phyloP scores from a whole-genome alignment of 2,888 invertebrate species.

The Cistogaster globosa region DNA sequence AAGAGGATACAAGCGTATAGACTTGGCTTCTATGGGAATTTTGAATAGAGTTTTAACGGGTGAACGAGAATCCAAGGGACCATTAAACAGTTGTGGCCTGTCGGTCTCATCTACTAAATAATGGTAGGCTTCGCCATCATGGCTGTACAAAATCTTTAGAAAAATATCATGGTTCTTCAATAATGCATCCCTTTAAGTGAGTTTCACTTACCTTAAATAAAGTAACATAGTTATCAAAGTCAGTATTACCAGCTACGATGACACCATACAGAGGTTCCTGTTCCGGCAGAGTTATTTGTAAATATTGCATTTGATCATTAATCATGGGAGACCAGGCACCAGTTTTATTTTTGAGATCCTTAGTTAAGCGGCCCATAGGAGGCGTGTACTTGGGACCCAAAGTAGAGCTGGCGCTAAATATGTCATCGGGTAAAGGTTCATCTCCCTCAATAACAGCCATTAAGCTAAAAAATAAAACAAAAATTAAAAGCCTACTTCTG shows the following conservation, averaged over 20 bases:
- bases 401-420: conserved; percentile 86
- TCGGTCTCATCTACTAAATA: conserved; percentile 85
- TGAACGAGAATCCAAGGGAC: conserved; percentile 86
- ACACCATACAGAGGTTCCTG: conserved; percentile 90
- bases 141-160: conserved; percentile 85
- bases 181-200: not conserved
- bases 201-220: conserved; percentile 85
- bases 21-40: conserved; percentile 89
- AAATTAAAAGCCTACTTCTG: not conserved
- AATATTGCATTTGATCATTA: conserved; percentile 86
- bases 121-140: conserved; percentile 86
- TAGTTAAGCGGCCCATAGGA: conserved; percentile 84
- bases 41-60: conserved; percentile 87
- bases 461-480: conserved; percentile 74
- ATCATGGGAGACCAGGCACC: conserved; percentile 89
- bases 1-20: conserved; percentile 88
- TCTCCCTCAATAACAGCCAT: conserved; percentile 83
- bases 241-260: conserved; percentile 87
- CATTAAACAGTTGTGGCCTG: conserved; percentile 87
- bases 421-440: conserved; percentile 84
- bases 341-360: conserved; percentile 76
- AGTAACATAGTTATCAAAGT: conserved; percentile 89
- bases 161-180: not conserved
- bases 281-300: conserved; percentile 87
- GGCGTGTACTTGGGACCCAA: conserved; percentile 84